Evolutionary conservation across 2,888 invertebrate genomes (phyloP), one percentile per base, ranked within the genome.

Genomic region (Orthosia cruda): DNA sequence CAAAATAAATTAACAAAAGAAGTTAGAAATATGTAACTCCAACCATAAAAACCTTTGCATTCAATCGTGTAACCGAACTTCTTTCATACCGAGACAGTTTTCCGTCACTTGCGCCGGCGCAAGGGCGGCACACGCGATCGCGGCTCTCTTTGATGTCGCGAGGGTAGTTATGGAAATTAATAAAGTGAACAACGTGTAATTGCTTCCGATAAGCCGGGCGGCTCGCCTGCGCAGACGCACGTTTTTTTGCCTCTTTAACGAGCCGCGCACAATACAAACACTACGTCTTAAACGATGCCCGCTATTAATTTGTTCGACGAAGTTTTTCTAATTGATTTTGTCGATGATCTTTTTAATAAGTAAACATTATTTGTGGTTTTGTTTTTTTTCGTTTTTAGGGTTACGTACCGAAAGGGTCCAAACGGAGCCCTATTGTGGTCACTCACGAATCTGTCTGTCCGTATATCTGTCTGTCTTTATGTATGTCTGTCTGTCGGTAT

Each of bases 151-250:
- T 96, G 96, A 96, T 93, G 94, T 95, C 92, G 90, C 88, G 89
- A 92, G 95, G 95, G 95, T 96, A 95, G 96, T 96, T 96, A 96
- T 95, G 95, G 91, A 96, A 96, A 96, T 96, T 96, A 96, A 96
- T 96, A 96, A 96, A 96, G 93, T 92, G 93, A 92, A 93, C 93
- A 93, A 93, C 94, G 89, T 94, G 95, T 96, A 96, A 96, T 96
- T 94, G 96, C 96, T 96, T 96, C 96, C 96, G 96, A 96, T 96
- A 95, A 95, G 93, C 89, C 91, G 90, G 89, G 58, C 70, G 91
- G 88, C 90, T 89, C 58, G 87, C 89, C 90, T 91, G 89, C 87
- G 81, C 83, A 65, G 77, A 80, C 88, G 87, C 89, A 85, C 85
- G 84, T 87, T 91, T 92, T 91, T 92, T 89, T 89, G 83, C 81